A percentile compares a stretch with the other conserved stretches of the same genome.
Evolutionary conservation across 2,113 vertebrate genomes (phyloP).

Genomic region (Hystrix brachyura): DNA sequence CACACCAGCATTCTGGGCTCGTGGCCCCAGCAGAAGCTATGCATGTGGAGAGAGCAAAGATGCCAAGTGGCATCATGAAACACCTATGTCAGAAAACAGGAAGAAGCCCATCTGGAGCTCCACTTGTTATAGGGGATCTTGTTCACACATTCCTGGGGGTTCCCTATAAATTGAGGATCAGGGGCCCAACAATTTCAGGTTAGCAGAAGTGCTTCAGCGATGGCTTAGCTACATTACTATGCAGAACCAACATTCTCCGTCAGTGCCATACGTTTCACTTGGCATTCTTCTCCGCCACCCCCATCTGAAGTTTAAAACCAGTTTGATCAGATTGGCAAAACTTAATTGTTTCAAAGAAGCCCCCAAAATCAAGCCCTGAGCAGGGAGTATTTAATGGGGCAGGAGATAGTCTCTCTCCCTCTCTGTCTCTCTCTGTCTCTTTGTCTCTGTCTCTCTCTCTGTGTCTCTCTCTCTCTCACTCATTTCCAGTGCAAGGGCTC

Average conservation of each 20-base stretch:
- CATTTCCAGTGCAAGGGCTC: conserved; percentile 50
- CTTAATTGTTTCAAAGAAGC: neutral
- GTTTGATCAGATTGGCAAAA: neutral
- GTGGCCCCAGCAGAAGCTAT: neutral
- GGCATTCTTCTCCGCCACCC: neutral
- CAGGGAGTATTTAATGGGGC: neutral
- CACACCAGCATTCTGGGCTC: neutral
- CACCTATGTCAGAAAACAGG: neutral
- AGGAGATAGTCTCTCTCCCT: neutral
- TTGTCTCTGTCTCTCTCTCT: neutral
- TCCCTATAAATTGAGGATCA: neutral
- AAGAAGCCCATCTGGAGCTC: neutral
- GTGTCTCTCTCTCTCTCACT: conserved; percentile 21
- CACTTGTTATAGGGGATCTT: neutral
- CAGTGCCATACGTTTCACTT: neutral
- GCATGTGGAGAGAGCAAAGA: accelerated
- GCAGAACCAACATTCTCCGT: neutral
- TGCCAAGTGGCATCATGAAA: accelerated
- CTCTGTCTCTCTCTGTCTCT: conserved; percentile 6
- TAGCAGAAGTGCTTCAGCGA: neutral
- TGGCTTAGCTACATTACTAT: accelerated
- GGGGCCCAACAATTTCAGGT: neutral
- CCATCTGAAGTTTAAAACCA: neutral
- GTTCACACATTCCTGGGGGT: neutral
- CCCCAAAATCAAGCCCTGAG: neutral